Conservation (phyloP, 1,140 invertebrate species). For the Zaprionus tsacasi region DNA sequence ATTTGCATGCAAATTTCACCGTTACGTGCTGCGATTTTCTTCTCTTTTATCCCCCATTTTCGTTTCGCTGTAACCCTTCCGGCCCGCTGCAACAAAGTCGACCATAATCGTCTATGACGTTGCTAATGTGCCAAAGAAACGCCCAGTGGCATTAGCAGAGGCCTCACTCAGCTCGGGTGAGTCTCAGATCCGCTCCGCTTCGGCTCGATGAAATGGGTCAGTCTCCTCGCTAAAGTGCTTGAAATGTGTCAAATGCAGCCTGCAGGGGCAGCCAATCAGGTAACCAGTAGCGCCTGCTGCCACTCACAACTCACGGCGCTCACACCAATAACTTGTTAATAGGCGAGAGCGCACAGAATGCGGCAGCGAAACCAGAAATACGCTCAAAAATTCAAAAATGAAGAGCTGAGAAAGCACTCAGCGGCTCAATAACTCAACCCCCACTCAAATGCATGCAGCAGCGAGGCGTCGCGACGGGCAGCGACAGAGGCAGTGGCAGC, state of each 20-base stretch:
- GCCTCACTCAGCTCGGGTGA: not conserved
- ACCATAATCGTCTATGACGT: slow-evolving; percentile 44
- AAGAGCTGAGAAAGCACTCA: slow-evolving; percentile 21
- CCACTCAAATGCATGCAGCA: slow-evolving; percentile 1
- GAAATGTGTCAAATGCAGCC: slow-evolving; percentile 77
- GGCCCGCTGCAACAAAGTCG: slow-evolving; percentile 23
- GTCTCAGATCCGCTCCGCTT: slow-evolving; percentile 9
- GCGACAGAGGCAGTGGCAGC: not conserved
- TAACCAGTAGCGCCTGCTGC: slow-evolving; percentile 41
- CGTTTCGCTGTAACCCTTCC: slow-evolving; percentile 39
- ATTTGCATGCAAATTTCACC: slow-evolving; percentile 27
- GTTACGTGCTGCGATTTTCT: slow-evolving; percentile 16
- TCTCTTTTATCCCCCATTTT: slow-evolving; percentile 17
- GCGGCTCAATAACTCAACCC: slow-evolving; percentile 18
- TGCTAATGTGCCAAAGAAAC: slow-evolving; percentile 65
- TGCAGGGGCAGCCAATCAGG: slow-evolving; percentile 39
- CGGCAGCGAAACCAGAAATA: slow-evolving; percentile 29
- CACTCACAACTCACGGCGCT: slow-evolving; percentile 16
- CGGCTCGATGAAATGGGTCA: slow-evolving; percentile 65
- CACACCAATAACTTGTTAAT: slow-evolving; percentile 51
- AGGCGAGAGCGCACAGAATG: slow-evolving; percentile 39
- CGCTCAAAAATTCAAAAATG: slow-evolving; percentile 25
- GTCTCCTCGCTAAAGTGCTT: slow-evolving; percentile 53
- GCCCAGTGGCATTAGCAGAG: slow-evolving; percentile 43
- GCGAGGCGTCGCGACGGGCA: not conserved